These are phyloP conservation scores for Cardiocondyla obscurior DNA, from an alignment of 1,140 invertebrate species.

Conservation along the genomic window DNA sequence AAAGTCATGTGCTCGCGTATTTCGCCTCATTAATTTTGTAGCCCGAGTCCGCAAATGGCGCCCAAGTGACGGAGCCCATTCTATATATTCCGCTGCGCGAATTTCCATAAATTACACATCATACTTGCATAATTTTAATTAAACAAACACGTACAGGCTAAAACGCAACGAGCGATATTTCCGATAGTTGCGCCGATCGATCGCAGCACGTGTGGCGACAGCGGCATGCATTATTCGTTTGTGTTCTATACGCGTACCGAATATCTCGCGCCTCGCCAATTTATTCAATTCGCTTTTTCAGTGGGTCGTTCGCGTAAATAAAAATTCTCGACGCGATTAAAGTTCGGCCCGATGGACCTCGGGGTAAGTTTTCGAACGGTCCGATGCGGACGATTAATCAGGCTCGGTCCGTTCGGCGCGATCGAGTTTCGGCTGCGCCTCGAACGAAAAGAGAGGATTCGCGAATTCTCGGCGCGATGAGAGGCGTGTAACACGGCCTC, in stretches of 20 bases:
- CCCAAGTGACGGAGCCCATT: conserved; percentile 49
- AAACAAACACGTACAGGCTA: conserved; percentile 61
- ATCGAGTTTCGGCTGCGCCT: neutral
- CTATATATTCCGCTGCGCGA: conserved; percentile 5
- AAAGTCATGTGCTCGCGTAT: conserved; percentile 55
- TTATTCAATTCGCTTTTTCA: conserved; percentile 58
- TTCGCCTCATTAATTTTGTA: conserved; percentile 54
- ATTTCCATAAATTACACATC: conserved; percentile 67
- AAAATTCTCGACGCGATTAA: conserved; percentile 45
- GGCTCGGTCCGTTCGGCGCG: neutral
- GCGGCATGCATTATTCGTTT: conserved; percentile 12
- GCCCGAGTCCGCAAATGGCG: conserved; percentile 36
- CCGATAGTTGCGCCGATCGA: conserved; percentile 52
- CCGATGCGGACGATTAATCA: neutral
- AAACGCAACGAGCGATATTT: conserved; percentile 64
- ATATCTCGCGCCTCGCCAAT: conserved; percentile 48
- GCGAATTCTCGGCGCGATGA: neutral
- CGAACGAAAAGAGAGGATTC: neutral
- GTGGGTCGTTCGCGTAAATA: conserved; percentile 25
- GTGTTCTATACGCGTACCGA: neutral
- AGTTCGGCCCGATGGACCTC: conserved; percentile 2
- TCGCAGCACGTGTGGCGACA: neutral
- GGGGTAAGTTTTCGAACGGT: neutral
- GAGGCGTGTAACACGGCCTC: conserved; percentile 47
- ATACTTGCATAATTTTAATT: conserved; percentile 72